Evolutionary conservation across 2,888 invertebrate species (phyloP), one percentile per base, ranked within the genome.

Genomic region (Drosophila hamatofila): DNA sequence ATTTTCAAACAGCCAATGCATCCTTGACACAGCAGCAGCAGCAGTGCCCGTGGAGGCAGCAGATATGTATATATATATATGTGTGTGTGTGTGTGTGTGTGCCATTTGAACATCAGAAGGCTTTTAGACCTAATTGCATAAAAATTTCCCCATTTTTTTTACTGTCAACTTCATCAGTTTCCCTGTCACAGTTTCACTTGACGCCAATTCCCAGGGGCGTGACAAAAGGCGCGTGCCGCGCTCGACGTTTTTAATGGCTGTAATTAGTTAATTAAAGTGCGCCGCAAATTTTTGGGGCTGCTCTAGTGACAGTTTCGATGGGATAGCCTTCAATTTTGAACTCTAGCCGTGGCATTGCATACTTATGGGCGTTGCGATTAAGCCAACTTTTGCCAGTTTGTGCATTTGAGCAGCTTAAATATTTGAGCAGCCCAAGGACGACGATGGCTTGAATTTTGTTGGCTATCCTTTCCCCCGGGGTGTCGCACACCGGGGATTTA

Each of bases 91-190:
- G 21, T 30, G 33, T 33, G 18, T 4, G 4, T 18, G 49, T 5
- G 51, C 30, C 18, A 30, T 42, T 23, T 56, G 54, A 60, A 80
- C 82, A 89, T 72, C 82, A 77, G 66, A 87, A 89, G 62, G 89
- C 84, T 84, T 79, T 84, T 71, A 87, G 66, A 63, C 67, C 83
- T 78, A 84, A 89, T 87, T 88, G 72, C 75, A 74, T 72, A 75
- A 74, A 70, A 67, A 67, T 60, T 67, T 23, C 11, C 23, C 35
- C 44, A 14, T 8, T 8, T 48, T 48, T 48, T 48, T 46, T 35
- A 12, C 48, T 39, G 37, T 39, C 42, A 42, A 52, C 41, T 56
- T 80, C 48, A 62, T 62, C 56, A 46, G 48, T 75, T 62, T 56
- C 37, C 35, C 39, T 54, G 23, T 48, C 41, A 41, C 55, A 66